Evolutionary conservation across 1,140 invertebrate species (phyloP), one percentile per base, ranked within the genome.

Genomic region (Hyles vespertilio): DNA sequence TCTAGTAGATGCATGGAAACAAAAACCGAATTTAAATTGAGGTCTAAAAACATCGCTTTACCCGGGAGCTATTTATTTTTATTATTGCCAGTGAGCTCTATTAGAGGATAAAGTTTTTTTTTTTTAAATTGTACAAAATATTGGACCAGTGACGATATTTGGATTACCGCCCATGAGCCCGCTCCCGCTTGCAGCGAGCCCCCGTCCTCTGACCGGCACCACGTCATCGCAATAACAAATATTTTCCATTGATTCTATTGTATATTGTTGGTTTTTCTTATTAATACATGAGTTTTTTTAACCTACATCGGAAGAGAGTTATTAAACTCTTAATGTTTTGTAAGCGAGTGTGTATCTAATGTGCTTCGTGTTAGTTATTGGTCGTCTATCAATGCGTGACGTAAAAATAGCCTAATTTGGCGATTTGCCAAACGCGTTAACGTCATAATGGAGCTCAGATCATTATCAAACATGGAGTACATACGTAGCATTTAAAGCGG

Each of bases 241-340:
- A 83, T 82, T 82, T 84, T 83, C 75, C 77, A 78, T 72, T 67
- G 70, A 60, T 63, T 65, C 72, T 69, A 76, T 75, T 77, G 72
- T 75, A 79, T 79, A 71, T 77, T 85, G 75, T 81, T 81, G 71
- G 68, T 72, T 72, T 80, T 81, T 78, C 71, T 74, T 79, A 79
- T 84, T 81, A 77, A 79, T 78, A 75, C 73, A 67, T 65, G 67
- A 69, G 65, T 74, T 75, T 77, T 65, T 79, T 73, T 67, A 77
- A 76, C 76, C 77, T 67, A 77, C 72, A 75, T 76, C 64, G 59
- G 63, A 65, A 67, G 58, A 60, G n/a, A 56, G 54, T 56, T 56
- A 33, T 32, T 50, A 11, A 55, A 48, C 8, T 40, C 8, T 8
- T 40, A 48, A 22, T 48, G n/a, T 48, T n/a, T n/a, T 9, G 9